These are phyloP conservation scores for Larimichthys crocea DNA, from an alignment of 2,113 vertebrate genomes.

Conservation along the genomic window DNA sequence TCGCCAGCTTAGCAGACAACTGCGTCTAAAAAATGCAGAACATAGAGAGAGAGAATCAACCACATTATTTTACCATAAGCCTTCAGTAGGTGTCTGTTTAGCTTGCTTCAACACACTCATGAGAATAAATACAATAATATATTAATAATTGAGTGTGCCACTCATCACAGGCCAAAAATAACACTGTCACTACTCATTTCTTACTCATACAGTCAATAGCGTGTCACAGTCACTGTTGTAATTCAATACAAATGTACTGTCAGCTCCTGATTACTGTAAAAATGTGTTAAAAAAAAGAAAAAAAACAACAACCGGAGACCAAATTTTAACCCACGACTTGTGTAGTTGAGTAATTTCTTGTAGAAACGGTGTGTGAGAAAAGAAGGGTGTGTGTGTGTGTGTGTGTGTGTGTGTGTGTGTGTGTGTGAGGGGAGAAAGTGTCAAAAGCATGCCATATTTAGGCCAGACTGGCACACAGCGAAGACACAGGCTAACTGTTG, in stretches of 20 bases:
- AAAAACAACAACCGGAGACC: constrained; percentile 7
- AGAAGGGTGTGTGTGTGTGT: background rate
- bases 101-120: too few species aligned
- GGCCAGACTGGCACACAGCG: constrained; percentile 65
- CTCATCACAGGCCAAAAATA: background rate
- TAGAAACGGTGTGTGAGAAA: constrained; percentile 17
- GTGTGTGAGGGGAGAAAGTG: constrained; percentile 48
- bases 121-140: too few species aligned
- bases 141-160: too few species aligned
- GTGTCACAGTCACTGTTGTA: constrained; percentile 2
- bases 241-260: constrained; percentile 24
- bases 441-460: constrained; percentile 74
- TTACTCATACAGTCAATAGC: constrained; percentile 18
- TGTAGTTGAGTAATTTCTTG: constrained; percentile 16
- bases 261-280: constrained; percentile 30
- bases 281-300: constrained; percentile 19
- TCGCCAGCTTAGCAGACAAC: background rate
- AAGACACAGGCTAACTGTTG: constrained; percentile 68
- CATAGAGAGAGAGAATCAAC: background rate
- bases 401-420: background rate
- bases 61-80: background rate
- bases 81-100: too few species aligned
- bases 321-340: constrained; percentile 35
- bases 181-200: constrained; percentile 3
- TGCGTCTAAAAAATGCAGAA: background rate